phyloP scores from a whole-genome alignment of 2,113 vertebrate species.

The Ceratotherium simum region DNA sequence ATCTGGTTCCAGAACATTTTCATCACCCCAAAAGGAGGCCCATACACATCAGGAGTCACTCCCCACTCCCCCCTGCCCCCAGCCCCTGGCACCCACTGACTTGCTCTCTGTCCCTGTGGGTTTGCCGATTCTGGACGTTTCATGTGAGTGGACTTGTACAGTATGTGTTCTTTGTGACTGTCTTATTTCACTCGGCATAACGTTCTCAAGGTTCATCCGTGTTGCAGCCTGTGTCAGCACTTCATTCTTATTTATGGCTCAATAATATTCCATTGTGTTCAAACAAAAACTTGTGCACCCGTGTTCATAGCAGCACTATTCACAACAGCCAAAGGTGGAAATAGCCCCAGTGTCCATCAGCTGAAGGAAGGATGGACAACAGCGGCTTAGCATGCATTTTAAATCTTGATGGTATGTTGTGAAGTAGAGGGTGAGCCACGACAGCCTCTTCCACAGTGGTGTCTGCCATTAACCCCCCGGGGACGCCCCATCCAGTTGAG shows the following conservation, averaged over 20 bases:
- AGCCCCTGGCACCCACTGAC: fast-evolving
- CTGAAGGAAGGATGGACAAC: background rate
- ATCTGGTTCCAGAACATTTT: fast-evolving
- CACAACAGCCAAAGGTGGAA: background rate
- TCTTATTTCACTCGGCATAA: fast-evolving
- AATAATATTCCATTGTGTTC: background rate
- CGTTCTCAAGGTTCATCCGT: background rate
- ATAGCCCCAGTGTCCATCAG: background rate
- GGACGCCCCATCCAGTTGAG: fast-evolving
- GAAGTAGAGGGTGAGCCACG: background rate
- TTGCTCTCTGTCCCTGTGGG: background rate
- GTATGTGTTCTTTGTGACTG: fast-evolving
- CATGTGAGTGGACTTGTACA: fast-evolving
- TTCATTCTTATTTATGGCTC: too few relatives aligned
- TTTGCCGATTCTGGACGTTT: too few relatives aligned
- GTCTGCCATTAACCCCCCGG: background rate
- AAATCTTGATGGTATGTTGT: fast-evolving
- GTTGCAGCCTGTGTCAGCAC: background rate
- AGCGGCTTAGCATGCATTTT: fast-evolving
- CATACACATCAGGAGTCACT: fast-evolving
- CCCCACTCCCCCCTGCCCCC: fast-evolving
- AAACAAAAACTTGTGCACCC: too few relatives aligned
- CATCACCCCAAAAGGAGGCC: fast-evolving
- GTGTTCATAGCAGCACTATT: background rate
- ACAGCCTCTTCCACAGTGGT: background rate